Conservation (phyloP, 2,797 vertebrate species). For the Psittacula echo region DNA sequence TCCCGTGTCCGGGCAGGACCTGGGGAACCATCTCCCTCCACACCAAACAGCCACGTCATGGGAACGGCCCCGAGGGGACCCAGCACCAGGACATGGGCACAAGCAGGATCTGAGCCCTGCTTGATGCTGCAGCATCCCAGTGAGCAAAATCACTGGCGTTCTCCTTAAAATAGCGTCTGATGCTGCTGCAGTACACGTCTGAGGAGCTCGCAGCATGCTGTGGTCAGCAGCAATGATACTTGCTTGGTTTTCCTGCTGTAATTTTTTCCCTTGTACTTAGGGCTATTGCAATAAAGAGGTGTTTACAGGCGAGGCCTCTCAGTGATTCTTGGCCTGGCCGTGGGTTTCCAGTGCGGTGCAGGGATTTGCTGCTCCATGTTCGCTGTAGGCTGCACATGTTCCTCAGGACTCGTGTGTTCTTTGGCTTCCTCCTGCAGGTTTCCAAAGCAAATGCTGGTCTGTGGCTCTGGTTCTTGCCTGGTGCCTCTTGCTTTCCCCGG, state of each 20-base stretch:
- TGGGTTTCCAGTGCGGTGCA: not conserved
- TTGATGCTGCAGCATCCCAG: not conserved
- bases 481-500: not conserved
- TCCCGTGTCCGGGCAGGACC: not conserved
- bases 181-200: not conserved
- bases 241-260: not conserved
- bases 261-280: not conserved
- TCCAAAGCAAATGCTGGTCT: not conserved
- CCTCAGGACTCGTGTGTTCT: rapidly evolving
- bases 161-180: not conserved
- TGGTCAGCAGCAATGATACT: not conserved
- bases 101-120: not conserved
- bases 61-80: not conserved
- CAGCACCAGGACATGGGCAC: rapidly evolving
- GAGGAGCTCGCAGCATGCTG: not conserved
- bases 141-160: not conserved
- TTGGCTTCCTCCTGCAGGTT: not conserved
- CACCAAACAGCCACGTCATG: rapidly evolving
- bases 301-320: not conserved
- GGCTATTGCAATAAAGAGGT: not conserved
- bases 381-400: not conserved
- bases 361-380: not conserved
- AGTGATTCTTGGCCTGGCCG: not conserved
- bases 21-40: not conserved
- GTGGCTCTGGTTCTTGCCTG: rapidly evolving